A percentile compares a stretch with the other conserved stretches of the same genome.
Conservation (phyloP, 2,888 invertebrate species). For the Prenolepis imparis region DNA sequence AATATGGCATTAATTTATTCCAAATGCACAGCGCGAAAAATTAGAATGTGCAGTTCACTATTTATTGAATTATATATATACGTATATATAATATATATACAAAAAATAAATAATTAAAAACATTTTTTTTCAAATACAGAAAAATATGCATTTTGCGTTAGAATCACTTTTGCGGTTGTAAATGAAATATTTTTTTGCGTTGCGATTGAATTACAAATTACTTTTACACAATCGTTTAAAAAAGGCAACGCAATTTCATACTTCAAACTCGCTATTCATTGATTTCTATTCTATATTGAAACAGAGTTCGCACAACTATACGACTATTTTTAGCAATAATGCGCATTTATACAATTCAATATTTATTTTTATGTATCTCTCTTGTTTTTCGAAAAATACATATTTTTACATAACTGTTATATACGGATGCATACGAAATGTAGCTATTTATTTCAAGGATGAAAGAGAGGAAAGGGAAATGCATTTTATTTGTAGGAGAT, state of each 20-base stretch:
- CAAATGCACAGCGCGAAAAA: neutral
- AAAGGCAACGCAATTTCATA: conserved; percentile 28
- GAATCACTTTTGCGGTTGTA: neutral
- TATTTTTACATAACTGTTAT: neutral
- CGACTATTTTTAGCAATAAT: conserved; percentile 11
- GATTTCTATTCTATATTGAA: conserved; percentile 4
- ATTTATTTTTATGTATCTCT: neutral
- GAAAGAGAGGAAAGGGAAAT: neutral
- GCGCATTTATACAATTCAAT: neutral
- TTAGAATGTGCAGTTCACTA: conserved; percentile 1
- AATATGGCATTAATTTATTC: neutral
- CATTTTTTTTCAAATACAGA: neutral
- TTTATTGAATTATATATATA: neutral
- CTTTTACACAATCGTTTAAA: conserved; percentile 16
- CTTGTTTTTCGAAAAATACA: neutral
- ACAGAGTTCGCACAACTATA: neutral
- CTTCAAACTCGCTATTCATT: conserved; percentile 2
- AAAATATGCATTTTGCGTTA: neutral
- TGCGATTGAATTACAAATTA: conserved; percentile 25
- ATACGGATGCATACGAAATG: neutral
- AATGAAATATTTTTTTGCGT: conserved; percentile 26
- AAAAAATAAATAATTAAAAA: neutral
- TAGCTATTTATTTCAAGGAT: conserved; percentile 3
- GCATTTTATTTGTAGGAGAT: neutral
- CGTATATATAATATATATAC: neutral